Percentiles rank a stretch among this genome's conserved stretches.
phyloP scores from a whole-genome alignment of 2,113 vertebrate species.

The Athene cunicularia region DNA sequence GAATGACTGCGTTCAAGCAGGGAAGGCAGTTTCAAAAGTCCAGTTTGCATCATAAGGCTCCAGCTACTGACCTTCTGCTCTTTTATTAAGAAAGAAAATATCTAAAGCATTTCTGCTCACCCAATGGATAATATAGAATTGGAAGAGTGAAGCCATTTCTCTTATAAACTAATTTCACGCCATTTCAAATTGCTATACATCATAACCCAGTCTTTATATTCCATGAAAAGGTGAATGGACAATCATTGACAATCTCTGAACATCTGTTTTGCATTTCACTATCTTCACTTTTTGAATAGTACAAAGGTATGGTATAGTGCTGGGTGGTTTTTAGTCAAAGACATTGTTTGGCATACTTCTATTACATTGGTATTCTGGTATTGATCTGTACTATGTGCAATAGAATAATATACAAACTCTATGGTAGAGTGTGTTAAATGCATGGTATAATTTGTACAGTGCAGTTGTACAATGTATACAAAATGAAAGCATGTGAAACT shows the following conservation, averaged over 20 bases:
- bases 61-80: not conserved
- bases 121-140: not conserved
- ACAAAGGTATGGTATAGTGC: not conserved
- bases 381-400: not conserved
- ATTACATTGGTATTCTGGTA: not conserved
- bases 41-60: not conserved
- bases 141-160: not conserved
- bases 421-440: not conserved
- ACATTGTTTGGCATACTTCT: not conserved
- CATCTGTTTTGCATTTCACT: not conserved
- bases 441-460: not conserved
- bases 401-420: not conserved
- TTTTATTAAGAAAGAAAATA: not conserved
- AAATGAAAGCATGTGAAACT: not conserved
- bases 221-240: not conserved
- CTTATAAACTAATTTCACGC: not conserved
- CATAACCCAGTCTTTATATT: not conserved
- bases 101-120: not conserved
- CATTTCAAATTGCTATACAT: not conserved
- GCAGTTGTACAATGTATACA: not conserved
- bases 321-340: not conserved
- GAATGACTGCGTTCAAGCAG: not conserved
- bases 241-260: not conserved
- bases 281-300: not conserved
- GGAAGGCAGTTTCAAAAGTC: not conserved